phyloP scores from a whole-genome alignment of 2,797 vertebrate genomes.

The Trachops cirrhosus region DNA sequence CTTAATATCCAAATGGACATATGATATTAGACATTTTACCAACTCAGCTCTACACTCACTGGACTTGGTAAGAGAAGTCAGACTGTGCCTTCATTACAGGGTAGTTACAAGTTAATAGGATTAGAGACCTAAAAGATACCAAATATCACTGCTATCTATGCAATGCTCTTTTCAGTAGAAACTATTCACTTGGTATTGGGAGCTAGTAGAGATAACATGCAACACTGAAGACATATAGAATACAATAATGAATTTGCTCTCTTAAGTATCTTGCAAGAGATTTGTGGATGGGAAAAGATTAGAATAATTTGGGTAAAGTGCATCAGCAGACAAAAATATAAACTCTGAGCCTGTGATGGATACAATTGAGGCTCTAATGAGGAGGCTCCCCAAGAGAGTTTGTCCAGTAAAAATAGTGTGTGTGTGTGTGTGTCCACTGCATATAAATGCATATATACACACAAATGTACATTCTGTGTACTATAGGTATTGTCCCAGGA shows the following conservation, averaged over 20 bases:
- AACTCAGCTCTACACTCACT: neutral
- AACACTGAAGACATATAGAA: neutral
- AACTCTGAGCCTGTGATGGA: neutral
- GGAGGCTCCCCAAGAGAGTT: neutral
- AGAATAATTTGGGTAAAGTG: neutral
- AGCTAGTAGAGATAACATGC: neutral
- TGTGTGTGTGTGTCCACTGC: neutral
- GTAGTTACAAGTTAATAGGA: too few species aligned
- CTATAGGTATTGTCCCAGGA: neutral
- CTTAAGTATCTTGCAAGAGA: neutral
- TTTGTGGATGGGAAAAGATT: neutral
- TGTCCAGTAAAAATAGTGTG: neutral
- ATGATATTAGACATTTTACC: neutral
- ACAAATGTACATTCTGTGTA: neutral
- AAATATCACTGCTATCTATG: neutral
- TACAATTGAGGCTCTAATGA: neutral
- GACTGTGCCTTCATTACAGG: fast-evolving
- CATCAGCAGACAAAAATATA: neutral
- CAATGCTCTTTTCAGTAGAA: neutral
- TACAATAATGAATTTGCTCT: neutral
- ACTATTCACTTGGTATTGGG: neutral
- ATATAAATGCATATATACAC: neutral
- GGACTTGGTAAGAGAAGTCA: neutral
- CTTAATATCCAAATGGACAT: neutral
- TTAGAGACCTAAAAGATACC: neutral